A percentile compares a stretch with the other conserved stretches of the same genome.
These are phyloP conservation scores for Helarctos malayanus DNA, from an alignment of 2,797 vertebrate genomes.

Conservation along the genomic window DNA sequence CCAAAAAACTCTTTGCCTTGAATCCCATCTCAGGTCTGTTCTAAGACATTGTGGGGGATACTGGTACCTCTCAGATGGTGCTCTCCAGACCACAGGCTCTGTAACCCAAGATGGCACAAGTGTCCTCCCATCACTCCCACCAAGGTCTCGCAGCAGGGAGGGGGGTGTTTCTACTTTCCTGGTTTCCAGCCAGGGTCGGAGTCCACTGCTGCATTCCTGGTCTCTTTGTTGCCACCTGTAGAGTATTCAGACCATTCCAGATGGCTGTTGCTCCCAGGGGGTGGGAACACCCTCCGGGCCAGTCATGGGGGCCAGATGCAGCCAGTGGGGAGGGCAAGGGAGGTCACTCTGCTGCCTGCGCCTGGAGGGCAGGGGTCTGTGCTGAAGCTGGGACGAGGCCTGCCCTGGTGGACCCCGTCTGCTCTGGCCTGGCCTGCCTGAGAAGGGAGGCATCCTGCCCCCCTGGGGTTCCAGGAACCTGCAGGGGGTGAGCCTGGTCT, in stretches of 20 bases:
- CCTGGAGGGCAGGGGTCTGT: not conserved
- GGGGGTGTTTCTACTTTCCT: not conserved
- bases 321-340: not conserved
- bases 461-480: not conserved
- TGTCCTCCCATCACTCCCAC: not conserved
- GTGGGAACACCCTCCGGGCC: not conserved
- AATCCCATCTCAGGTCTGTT: not conserved
- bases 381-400: not conserved
- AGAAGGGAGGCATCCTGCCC: not conserved
- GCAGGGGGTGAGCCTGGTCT: not conserved
- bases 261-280: not conserved
- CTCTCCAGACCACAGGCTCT: not conserved
- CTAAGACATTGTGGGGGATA: not conserved
- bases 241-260: not conserved
- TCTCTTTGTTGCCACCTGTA: not conserved
- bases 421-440: not conserved
- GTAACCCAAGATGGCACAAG: not conserved
- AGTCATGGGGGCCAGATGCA: not conserved
- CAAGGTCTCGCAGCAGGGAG: not conserved
- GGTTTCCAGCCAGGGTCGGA: not conserved
- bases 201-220: not conserved
- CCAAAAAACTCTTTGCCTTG: not conserved
- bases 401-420: not conserved
- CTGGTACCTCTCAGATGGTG: not conserved
- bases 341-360: not conserved